phyloP scores from a whole-genome alignment of 2,888 invertebrate genomes.

The Amblyjoppa fuscipennis region DNA sequence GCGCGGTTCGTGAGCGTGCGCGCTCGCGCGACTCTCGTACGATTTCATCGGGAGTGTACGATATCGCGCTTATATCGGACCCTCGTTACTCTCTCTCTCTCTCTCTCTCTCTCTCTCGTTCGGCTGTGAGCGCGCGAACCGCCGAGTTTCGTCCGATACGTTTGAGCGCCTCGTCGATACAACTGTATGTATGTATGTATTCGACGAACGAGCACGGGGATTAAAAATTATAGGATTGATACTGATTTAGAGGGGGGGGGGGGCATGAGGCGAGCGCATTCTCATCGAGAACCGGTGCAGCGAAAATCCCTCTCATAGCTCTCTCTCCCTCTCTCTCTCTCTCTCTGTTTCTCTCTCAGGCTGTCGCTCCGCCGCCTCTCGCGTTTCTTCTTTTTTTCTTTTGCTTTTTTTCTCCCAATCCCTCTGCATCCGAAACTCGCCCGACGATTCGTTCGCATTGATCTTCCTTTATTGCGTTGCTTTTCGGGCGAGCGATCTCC shows the following conservation, averaged over 20 bases:
- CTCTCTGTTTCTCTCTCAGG: constrained; percentile 18
- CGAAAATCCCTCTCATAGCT: constrained; percentile 72
- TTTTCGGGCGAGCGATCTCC: constrained; percentile 47
- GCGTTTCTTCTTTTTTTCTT: neutral
- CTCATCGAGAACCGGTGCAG: constrained; percentile 54
- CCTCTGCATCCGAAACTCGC: constrained; percentile 41
- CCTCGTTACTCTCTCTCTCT: constrained; percentile 78
- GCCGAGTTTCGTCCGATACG: constrained; percentile 52
- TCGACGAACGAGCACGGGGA: constrained; percentile 68
- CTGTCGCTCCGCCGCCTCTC: constrained; percentile 12
- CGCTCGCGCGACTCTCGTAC: constrained; percentile 71
- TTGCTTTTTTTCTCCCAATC: constrained; percentile 9
- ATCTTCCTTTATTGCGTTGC: constrained; percentile 66
- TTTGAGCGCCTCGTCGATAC: constrained; percentile 26
- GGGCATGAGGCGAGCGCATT: constrained; percentile 23
- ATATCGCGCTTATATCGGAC: constrained; percentile 60
- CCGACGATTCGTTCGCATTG: constrained; percentile 72
- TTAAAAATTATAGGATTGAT: constrained; percentile 81
- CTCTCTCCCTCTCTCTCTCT: constrained; percentile 27
- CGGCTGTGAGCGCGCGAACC: constrained; percentile 71
- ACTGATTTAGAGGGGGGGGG: constrained; percentile 75
- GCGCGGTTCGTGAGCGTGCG: constrained; percentile 24
- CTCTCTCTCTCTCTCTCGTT: constrained; percentile 68
- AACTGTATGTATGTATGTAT: constrained; percentile 11
- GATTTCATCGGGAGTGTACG: constrained; percentile 73